Base-by-base conservation (phyloP, 1,140 invertebrate genomes). In the Trichonephila clavipes region DNA sequence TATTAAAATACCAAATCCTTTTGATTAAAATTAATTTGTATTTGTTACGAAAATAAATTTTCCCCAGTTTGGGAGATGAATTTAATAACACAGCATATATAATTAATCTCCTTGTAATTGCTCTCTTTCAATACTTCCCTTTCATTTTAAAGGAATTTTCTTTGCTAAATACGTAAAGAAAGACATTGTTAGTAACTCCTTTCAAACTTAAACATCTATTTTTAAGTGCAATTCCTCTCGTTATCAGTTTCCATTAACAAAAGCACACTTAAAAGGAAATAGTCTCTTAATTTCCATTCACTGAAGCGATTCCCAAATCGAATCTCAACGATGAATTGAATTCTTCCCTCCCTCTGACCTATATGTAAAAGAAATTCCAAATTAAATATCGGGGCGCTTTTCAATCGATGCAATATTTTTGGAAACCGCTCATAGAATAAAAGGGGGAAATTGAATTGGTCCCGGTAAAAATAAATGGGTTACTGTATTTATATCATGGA, bases 391-490 rank as follows among this genome's bases (percentile, higher is more conserved):
- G 66, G 24, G 14, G n/a, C 24, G 16, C 16, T 10, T 7, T 40
- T 19, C 72, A 34, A 77, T 77, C 72, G 72, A 77, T 77, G 34
- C 16, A 40, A 77, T 77, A 77, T 77, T 77, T 77, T 77, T 28
- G 72, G 72, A 77, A 77, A 34, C 72, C 72, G 5, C 34, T 51
- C 51, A 51, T 12, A 51, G 72, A 77, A 40, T 16, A 77, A 18
- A 34, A 16, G 6, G 28, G 18, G 28, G 18, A 77, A 72, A 77
- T 18, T 77, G 24, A 77, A 34, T 34, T 77, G 28, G 16, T 34
- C 28, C 62, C 62, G 24, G 72, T 18, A 28, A 40, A 77, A 77
- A 40, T 40, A 19, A 77, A 28, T 77, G 28, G 72, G 72, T 40
- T 40, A 19, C 28, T 40, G 28, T 40, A 77, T 77, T 77, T 77